Conservation (phyloP, 1,140 invertebrate genomes). For the Drosophila pseudoobscura region DNA sequence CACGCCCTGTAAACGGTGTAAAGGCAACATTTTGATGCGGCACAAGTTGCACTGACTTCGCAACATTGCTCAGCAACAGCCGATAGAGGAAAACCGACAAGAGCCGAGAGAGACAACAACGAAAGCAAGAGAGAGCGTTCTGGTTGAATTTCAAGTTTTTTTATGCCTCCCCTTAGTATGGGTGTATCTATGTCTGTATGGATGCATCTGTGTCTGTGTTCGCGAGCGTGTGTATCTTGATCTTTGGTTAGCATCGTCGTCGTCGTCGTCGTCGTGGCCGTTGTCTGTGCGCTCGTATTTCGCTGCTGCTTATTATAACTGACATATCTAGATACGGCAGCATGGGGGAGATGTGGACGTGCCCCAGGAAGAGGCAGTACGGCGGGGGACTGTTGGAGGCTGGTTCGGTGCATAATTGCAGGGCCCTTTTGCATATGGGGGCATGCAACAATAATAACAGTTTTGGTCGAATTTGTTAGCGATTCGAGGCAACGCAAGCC, state of each 20-base stretch:
- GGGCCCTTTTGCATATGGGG: conserved; percentile 56
- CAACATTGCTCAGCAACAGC: background rate
- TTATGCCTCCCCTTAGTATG: conserved; percentile 7
- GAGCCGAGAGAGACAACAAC: no score
- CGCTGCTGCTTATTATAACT: conserved; percentile 73
- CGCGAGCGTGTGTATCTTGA: conserved; percentile 56
- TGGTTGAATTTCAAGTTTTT: conserved; percentile 71
- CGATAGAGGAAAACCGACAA: background rate
- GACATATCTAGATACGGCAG: conserved; percentile 66
- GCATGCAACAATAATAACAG: conserved; percentile 58
- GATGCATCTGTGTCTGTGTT: conserved; percentile 15
- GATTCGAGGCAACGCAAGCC: conserved; percentile 20
- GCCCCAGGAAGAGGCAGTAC: background rate
- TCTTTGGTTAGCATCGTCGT: conserved; percentile 61
- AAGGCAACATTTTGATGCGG: no score
- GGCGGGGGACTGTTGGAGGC: conserved; percentile 1
- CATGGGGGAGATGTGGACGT: background rate
- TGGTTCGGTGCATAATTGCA: conserved; percentile 57
- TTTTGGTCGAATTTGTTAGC: conserved; percentile 55
- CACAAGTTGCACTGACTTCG: background rate
- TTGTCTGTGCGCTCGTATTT: conserved; percentile 62
- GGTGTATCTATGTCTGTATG: conserved; percentile 4
- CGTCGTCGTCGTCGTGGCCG: conserved; percentile 33
- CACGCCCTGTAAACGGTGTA: no score
- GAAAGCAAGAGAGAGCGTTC: conserved; percentile 27